Evolutionary conservation across 2,113 vertebrate genomes (phyloP).

Genomic region (Malurus elegans): DNA sequence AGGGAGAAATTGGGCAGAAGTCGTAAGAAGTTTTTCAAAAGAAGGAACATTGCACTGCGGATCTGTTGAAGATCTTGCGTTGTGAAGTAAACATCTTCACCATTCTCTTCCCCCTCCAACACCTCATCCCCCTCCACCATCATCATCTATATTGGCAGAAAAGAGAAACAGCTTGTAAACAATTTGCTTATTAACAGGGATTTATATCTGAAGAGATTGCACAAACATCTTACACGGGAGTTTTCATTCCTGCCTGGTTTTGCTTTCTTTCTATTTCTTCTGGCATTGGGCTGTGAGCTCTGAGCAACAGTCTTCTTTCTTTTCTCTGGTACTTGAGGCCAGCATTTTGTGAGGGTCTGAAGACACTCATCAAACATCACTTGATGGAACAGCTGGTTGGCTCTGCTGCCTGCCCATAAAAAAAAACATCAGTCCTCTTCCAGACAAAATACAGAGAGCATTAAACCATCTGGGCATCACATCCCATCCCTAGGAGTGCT

Average conservation of each 20-base stretch:
- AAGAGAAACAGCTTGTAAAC: background rate
- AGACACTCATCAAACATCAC: slow-evolving; percentile 88
- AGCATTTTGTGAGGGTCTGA: slow-evolving; percentile 80
- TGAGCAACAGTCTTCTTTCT: slow-evolving; percentile 80
- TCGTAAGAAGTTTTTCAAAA: slow-evolving; percentile 83
- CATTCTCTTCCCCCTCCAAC: slow-evolving; percentile 56
- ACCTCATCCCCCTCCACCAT: slow-evolving; percentile 50
- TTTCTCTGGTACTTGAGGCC: slow-evolving; percentile 82
- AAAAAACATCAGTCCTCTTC: background rate
- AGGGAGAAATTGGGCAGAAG: slow-evolving; percentile 84
- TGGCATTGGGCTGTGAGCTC: slow-evolving; percentile 60
- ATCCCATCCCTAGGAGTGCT: background rate
- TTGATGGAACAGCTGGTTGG: slow-evolving; percentile 86
- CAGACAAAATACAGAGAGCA: background rate
- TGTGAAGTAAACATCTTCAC: slow-evolving; percentile 80
- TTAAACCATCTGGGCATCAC: background rate
- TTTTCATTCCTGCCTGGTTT: slow-evolving; percentile 57
- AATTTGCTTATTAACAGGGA: background rate
- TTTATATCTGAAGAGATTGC: background rate
- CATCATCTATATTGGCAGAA: slow-evolving; percentile 45
- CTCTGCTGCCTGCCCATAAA: slow-evolving; percentile 81
- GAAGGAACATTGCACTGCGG: slow-evolving; percentile 74
- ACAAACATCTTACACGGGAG: slow-evolving; percentile 65
- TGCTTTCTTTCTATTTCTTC: slow-evolving; percentile 76
- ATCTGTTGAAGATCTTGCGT: slow-evolving; percentile 77